Conservation (phyloP, 2,797 vertebrate species). For the Apogon talboti region DNA sequence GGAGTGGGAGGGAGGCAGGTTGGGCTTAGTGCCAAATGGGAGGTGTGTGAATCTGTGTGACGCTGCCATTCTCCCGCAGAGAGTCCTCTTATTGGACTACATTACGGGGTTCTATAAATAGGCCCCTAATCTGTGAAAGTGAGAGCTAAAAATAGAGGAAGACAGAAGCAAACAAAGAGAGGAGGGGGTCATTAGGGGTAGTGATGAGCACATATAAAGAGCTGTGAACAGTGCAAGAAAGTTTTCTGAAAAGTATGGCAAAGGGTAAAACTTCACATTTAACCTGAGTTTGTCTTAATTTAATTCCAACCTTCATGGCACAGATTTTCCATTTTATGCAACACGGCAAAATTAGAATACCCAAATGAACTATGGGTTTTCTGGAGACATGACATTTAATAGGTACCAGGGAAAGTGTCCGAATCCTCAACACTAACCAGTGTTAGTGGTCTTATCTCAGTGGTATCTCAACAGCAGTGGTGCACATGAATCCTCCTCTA, state of each 20-base stretch:
- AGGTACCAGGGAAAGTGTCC: too few relatives aligned
- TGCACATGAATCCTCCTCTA: too few relatives aligned
- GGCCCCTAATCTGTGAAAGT: constrained; percentile 78
- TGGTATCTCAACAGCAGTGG: too few relatives aligned
- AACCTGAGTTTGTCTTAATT: too few relatives aligned
- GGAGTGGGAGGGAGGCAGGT: constrained; percentile 24
- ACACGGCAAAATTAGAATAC: too few relatives aligned
- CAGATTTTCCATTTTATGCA: too few relatives aligned
- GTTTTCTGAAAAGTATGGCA: constrained; percentile 14
- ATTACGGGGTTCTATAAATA: constrained; percentile 81
- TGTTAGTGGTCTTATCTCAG: too few relatives aligned
- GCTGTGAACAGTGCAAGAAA: constrained; percentile 16
- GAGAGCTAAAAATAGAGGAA: constrained; percentile 80
- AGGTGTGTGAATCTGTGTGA: constrained; percentile 73
- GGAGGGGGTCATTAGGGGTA: constrained; percentile 37
- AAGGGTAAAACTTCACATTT: too few relatives aligned
- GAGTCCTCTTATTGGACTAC: constrained; percentile 78
- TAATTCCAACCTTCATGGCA: too few relatives aligned
- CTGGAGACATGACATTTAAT: too few relatives aligned
- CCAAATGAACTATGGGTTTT: too few relatives aligned
- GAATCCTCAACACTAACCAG: too few relatives aligned
- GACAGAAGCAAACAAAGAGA: constrained; percentile 47
- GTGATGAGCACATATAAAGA: constrained; percentile 30
- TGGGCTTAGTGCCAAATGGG: constrained; percentile 65
- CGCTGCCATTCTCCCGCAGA: constrained; percentile 57